Evolutionary conservation across 2,888 invertebrate genomes (phyloP).

Genomic region (Pheosia gnoma): DNA sequence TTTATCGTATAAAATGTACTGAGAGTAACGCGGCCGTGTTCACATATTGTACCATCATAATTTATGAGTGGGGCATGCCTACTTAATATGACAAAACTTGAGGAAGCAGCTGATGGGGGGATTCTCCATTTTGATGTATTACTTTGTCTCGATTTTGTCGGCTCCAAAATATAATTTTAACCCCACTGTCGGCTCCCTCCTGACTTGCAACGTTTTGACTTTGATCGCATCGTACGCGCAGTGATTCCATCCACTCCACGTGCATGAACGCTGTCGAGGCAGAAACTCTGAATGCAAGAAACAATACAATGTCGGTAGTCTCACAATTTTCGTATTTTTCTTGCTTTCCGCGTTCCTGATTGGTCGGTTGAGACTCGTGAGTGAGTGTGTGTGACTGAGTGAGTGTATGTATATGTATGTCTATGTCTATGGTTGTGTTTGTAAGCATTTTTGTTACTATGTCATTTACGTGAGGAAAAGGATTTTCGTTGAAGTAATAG

Average conservation of each 20-base stretch:
- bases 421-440: slow-evolving; percentile 69
- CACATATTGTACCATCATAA: not conserved
- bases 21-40: slow-evolving; percentile 19
- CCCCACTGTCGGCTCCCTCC: slow-evolving; percentile 54
- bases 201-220: slow-evolving; percentile 23
- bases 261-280: slow-evolving; percentile 24
- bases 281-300: slow-evolving; percentile 26
- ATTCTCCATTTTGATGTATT: slow-evolving; percentile 42
- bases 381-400: slow-evolving; percentile 26
- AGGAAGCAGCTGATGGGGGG: slow-evolving; percentile 33
- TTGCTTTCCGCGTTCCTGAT: slow-evolving; percentile 28
- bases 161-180: slow-evolving; percentile 47
- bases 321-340: slow-evolving; percentile 25
- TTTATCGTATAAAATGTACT: not conserved
- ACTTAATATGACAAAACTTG: slow-evolving; percentile 5
- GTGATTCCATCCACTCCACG: slow-evolving; percentile 10
- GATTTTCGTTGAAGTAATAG: slow-evolving; percentile 62
- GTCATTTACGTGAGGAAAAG: slow-evolving; percentile 61
- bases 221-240: slow-evolving; percentile 12
- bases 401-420: slow-evolving; percentile 43
- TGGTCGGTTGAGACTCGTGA: slow-evolving; percentile 36
- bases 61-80: too few species aligned
- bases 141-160: slow-evolving; percentile 38
- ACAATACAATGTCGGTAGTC: slow-evolving; percentile 20
- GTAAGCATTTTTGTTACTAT: slow-evolving; percentile 69